A percentile compares a stretch with the other conserved stretches of the same genome.
Conservation (phyloP, 1,140 invertebrate species). For the Caerostris extrusa region DNA sequence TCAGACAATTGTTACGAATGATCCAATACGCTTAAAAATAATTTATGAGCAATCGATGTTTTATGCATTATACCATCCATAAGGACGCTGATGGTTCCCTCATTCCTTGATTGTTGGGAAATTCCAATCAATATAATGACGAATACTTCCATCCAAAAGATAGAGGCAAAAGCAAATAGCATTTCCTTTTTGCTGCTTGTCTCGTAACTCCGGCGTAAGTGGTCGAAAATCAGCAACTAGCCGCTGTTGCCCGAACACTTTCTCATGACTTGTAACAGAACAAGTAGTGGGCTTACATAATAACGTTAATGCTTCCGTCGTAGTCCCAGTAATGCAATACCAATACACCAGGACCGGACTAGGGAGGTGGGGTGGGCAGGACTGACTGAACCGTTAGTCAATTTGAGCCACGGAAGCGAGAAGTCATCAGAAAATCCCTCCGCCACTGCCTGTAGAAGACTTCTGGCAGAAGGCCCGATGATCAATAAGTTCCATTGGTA, state of each 20-base stretch:
- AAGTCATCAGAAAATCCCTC: constrained; percentile 71
- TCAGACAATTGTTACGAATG: no score
- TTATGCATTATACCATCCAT: neutral
- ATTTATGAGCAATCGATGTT: neutral
- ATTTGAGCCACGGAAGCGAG: constrained; percentile 64
- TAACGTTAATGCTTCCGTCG: constrained; percentile 64
- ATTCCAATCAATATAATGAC: constrained; percentile 30
- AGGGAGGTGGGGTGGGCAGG: neutral
- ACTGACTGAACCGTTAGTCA: constrained; percentile 62
- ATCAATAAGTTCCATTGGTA: constrained; percentile 71
- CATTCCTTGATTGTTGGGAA: neutral
- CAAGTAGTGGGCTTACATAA: constrained; percentile 57
- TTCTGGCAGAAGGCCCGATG: constrained; percentile 70
- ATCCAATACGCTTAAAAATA: neutral
- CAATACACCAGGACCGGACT: constrained; percentile 61
- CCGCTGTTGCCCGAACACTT: constrained; percentile 18
- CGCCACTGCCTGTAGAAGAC: constrained; percentile 27
- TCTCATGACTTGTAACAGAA: constrained; percentile 10
- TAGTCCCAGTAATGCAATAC: constrained; percentile 67
- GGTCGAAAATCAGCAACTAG: constrained; percentile 3
- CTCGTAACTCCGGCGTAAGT: constrained; percentile 20
- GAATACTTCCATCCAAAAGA: constrained; percentile 8
- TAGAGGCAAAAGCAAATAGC: constrained; percentile 17
- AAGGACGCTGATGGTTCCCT: neutral
- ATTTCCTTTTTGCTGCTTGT: neutral